Evolutionary conservation across 2,888 invertebrate species (phyloP), one percentile per base, ranked within the genome.

Genomic region (Parnassius orleans): DNA sequence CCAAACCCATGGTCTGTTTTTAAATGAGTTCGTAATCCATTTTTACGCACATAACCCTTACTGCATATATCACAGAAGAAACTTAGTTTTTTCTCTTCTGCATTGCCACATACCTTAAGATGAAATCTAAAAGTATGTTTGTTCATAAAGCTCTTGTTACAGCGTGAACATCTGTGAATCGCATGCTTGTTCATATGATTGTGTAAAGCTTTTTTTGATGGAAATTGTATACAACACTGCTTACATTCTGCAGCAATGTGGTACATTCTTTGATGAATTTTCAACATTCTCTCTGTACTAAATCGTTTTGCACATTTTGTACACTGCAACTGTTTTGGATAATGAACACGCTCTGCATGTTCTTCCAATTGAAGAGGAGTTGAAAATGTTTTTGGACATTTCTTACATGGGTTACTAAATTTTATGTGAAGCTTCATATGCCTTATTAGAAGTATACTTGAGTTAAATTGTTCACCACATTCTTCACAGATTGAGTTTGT

Each of bases 61-160:
- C 72, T 72, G 52, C 90, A 90, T 42, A 87, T 77, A 59, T 89
- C 88, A 69, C 90, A 89, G 64, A 81, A 82, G 66, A 82, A 85
- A 60, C 72, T 79, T 9, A 70, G 69, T 46, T 60, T 61, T 48
- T 72, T 75, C 1, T 71, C 68, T 7, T 76, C 69, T 2, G 63
- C 33, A 42, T 73, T 75, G 0, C 86, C 84, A 66, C 88, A 90
- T 52, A 72, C 72, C 72, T 82, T 83, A 2, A 77, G 55, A 57
- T 89, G 89, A 10, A 71, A 66, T 67, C 77, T 81, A 60, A 72
- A 84, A 2, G 83, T 78, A 10, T 80, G 72, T 69, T 76, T 82
- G 56, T 82, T 86, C 2, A 69, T 63, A 44, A 85, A 85, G 10
- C 69, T 71, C 71, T 87, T 87, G 0, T 70, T 66, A 62, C 90